Evolutionary conservation across 2,888 invertebrate species (phyloP).

Genomic region (Mythimna loreyi): DNA sequence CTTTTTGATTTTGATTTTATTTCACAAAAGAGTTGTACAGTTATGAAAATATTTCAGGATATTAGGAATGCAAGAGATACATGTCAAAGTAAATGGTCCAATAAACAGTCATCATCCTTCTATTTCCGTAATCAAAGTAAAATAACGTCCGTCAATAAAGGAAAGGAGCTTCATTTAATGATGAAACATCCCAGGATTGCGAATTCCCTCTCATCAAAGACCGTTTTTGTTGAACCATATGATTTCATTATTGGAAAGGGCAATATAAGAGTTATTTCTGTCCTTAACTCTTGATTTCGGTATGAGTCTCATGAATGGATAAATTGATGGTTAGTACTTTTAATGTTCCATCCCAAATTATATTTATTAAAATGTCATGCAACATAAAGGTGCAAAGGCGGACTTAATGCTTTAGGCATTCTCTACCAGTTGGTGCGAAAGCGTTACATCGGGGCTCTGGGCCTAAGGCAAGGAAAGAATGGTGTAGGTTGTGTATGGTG

Average conservation of each 20-base stretch:
- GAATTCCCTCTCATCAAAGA: slow-evolving; percentile 60
- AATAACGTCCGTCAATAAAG: slow-evolving; percentile 24
- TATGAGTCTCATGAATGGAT: background rate
- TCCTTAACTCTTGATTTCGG: background rate
- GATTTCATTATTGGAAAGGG: slow-evolving; percentile 61
- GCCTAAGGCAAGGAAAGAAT: too few species aligned
- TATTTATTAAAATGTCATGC: too few species aligned
- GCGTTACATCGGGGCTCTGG: too few species aligned
- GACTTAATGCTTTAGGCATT: too few species aligned
- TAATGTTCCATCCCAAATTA: too few species aligned
- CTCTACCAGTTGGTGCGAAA: too few species aligned
- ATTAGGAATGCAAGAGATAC: background rate
- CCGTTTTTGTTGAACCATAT: slow-evolving; percentile 29
- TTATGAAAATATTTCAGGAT: background rate
- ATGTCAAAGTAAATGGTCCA: background rate
- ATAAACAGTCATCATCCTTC: background rate
- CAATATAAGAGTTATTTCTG: slow-evolving; percentile 13
- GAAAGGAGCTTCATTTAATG: slow-evolving; percentile 15
- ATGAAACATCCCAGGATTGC: slow-evolving; percentile 59
- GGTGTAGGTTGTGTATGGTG: too few species aligned
- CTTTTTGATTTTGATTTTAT: too few species aligned
- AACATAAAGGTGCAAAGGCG: too few species aligned
- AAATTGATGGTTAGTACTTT: background rate
- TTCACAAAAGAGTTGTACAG: too few species aligned
- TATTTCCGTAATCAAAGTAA: slow-evolving; percentile 9